Evolutionary conservation across 1,140 invertebrate genomes (phyloP).

Genomic region (Trigoniulus corallinus): DNA sequence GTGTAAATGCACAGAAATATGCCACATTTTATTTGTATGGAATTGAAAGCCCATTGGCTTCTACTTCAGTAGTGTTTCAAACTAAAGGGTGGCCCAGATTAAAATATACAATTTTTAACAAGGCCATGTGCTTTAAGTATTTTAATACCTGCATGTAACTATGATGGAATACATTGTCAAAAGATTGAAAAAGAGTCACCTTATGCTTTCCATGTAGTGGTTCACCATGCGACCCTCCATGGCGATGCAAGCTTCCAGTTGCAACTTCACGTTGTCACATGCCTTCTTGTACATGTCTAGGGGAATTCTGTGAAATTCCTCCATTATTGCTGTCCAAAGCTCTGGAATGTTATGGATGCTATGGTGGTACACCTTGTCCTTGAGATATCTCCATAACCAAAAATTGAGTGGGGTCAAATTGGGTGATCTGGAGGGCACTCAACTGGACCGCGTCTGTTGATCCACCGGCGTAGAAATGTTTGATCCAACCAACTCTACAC

Average conservation of each 20-base stretch:
- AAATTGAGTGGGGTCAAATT: conserved; percentile 15
- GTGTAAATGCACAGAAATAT: too few species aligned
- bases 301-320: background rate
- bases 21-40: too few species aligned
- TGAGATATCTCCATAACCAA: conserved; percentile 16
- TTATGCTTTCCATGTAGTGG: background rate
- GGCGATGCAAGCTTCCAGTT: background rate
- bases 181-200: too few species aligned
- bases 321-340: background rate
- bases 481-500: background rate
- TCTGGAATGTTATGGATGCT: background rate
- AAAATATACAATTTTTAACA: too few species aligned
- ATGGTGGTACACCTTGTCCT: conserved; percentile 12
- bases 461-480: background rate
- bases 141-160: too few species aligned
- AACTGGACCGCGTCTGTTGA: background rate
- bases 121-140: too few species aligned
- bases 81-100: too few species aligned
- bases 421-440: conserved; percentile 14
- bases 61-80: too few species aligned
- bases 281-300: background rate
- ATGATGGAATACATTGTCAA: too few species aligned
- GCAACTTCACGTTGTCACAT: background rate
- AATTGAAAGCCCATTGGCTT: too few species aligned
- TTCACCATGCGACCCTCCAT: background rate